Evolutionary conservation across 2,888 invertebrate species (phyloP).

Genomic region (Hydraecia micacea): DNA sequence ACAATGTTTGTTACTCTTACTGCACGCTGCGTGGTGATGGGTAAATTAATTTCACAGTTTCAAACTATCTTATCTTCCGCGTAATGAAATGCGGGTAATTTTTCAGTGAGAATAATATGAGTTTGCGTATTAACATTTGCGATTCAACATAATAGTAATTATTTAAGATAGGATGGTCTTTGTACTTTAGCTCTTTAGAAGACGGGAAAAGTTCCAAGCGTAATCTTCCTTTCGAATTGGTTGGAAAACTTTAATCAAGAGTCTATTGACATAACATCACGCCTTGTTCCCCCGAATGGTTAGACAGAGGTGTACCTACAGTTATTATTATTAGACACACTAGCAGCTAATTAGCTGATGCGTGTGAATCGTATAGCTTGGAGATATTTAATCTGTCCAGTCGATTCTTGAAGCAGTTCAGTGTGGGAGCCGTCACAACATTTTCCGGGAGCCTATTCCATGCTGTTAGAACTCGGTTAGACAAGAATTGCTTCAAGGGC

Average conservation of each 20-base stretch:
- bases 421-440: too few relatives aligned
- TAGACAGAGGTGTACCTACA: not conserved
- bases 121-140: constrained; percentile 14
- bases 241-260: not conserved
- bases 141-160: constrained; percentile 15
- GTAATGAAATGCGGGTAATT: constrained; percentile 59
- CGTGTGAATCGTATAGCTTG: too few relatives aligned
- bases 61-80: constrained; percentile 48
- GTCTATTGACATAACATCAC: not conserved
- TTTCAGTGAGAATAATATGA: constrained; percentile 18
- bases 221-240: not conserved
- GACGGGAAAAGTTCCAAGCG: not conserved
- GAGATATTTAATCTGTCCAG: too few relatives aligned
- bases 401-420: too few relatives aligned
- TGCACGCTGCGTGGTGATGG: constrained; percentile 25
- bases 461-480: too few relatives aligned
- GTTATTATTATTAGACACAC: too few relatives aligned
- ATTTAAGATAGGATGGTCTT: not conserved
- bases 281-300: not conserved
- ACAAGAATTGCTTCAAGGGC: too few relatives aligned
- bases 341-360: too few relatives aligned
- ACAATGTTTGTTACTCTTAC: constrained; percentile 36
- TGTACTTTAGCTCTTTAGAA: not conserved
- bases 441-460: too few relatives aligned
- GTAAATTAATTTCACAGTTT: constrained; percentile 53